Base-by-base conservation (phyloP, 2,113 vertebrate species). In the Elachura formosa region DNA sequence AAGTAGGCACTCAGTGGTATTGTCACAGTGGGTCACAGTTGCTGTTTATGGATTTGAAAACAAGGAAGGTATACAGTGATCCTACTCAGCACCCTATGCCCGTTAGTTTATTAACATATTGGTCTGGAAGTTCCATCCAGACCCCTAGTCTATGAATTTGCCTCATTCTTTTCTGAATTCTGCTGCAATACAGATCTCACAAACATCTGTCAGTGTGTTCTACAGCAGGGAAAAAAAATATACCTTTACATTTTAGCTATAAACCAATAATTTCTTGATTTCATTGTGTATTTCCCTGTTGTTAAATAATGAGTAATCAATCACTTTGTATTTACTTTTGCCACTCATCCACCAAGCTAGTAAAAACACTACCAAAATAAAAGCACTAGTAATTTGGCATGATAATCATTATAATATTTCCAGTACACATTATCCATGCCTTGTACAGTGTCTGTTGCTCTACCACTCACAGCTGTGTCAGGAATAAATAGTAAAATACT, bases 271-370 rank as follows among this genome's bases (percentile, higher is more conserved):
- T 72, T 87, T 73, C 25, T 54, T 76, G 33, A 66, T 54, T 85
- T 90, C 18, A 64, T 10, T 66, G 31, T 72, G 15, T 6, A 34
- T 56, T 36, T 41, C 28, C 56, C 28, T 72, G 33, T 22, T 51
- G 48, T 56, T 82, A 91, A 73, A 11, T 28, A 63, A 11, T 41
- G 62, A 87, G 46, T 45, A 75, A 43, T 63, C 48, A 75, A 6
- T 68, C n/a, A 48, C 28, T 48, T 82, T 45, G 17, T 40, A 38
- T 87, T 91, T 74, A 72, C 14, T 87, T 89, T 61, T 87, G 38
- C 33, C 49, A 49, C 49, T 90, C 38, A 54, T 56, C 33, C 3
- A 4, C 16, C 40, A 87, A 82, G 29, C 20, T 49, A 82, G 45
- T 17, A 82, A 87, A 93, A 79, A 26, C 49, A 76, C 8, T 41